Conservation (phyloP, 2,113 vertebrate genomes). For the Burhinus oedicnemus region DNA sequence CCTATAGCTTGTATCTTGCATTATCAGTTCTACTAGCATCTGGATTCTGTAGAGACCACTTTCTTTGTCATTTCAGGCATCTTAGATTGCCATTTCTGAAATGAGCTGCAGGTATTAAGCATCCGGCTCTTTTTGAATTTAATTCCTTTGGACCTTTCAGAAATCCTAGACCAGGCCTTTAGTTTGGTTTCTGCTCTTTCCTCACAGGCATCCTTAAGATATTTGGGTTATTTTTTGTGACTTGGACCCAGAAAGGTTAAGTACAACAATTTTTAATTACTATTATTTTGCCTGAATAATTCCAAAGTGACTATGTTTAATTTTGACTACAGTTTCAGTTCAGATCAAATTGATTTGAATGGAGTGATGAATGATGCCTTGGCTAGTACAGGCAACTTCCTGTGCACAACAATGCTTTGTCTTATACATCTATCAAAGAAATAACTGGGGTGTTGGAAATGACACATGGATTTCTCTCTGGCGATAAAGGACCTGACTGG, state of each 20-base stretch:
- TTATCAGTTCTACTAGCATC: neutral
- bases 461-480: conserved; percentile 46
- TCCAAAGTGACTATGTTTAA: neutral
- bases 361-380: neutral
- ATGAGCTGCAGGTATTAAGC: neutral
- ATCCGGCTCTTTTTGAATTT: neutral
- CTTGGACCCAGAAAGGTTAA: neutral
- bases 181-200: neutral
- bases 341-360: neutral
- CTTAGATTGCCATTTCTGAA: neutral
- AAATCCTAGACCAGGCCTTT: neutral
- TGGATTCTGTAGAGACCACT: neutral
- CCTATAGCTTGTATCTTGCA: neutral
- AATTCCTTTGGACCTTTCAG: neutral
- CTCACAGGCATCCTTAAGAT: neutral
- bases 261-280: neutral
- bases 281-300: conserved; percentile 7
- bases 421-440: conserved; percentile 54
- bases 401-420: conserved; percentile 13
- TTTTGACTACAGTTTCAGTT: neutral
- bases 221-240: neutral
- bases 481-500: conserved; percentile 43
- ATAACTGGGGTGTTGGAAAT: conserved; percentile 44
- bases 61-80: neutral
- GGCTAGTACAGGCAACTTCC: neutral